Evolutionary conservation across 2,797 vertebrate species (phyloP).

Genomic region (Lepilemur ruficaudatus): DNA sequence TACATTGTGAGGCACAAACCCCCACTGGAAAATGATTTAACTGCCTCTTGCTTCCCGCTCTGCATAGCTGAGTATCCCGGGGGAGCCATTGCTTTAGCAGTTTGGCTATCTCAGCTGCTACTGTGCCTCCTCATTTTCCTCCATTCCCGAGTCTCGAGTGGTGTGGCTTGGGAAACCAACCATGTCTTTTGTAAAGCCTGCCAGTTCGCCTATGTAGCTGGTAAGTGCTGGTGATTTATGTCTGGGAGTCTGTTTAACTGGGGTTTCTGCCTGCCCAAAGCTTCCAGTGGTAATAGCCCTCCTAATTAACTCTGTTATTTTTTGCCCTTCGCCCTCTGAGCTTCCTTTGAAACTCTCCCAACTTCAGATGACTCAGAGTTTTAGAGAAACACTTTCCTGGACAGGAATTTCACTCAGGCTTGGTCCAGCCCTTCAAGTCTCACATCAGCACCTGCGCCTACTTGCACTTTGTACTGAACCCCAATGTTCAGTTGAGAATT

Average conservation of each 20-base stretch:
- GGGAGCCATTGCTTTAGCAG: slow-evolving; percentile 52
- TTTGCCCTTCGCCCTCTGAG: background rate
- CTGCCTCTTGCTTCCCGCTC: slow-evolving; percentile 52
- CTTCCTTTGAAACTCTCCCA: slow-evolving; percentile 38
- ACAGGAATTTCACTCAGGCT: slow-evolving; percentile 65
- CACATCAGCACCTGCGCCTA: background rate
- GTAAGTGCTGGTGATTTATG: slow-evolving; percentile 15
- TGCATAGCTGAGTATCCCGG: slow-evolving; percentile 56
- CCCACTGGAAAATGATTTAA: slow-evolving; percentile 63
- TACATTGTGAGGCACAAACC: slow-evolving; percentile 71
- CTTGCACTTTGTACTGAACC: slow-evolving; percentile 62
- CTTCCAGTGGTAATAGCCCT: slow-evolving; percentile 21
- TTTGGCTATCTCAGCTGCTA: slow-evolving; percentile 54
- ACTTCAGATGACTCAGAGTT: slow-evolving; percentile 68
- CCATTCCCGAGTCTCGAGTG: slow-evolving; percentile 45
- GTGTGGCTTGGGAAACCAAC: slow-evolving; percentile 53
- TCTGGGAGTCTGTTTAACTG: slow-evolving; percentile 40
- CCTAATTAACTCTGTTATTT: slow-evolving; percentile 48
- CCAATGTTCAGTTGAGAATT: slow-evolving; percentile 65
- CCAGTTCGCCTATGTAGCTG: slow-evolving; percentile 31
- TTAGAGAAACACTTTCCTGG: slow-evolving; percentile 14
- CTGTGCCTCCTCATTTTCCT: slow-evolving; percentile 67
- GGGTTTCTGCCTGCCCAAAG: slow-evolving; percentile 38
- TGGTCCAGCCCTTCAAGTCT: slow-evolving; percentile 61
- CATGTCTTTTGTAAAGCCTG: slow-evolving; percentile 60